Base-by-base conservation (phyloP, 1,140 invertebrate genomes). In the Drosophila bifasciata region DNA sequence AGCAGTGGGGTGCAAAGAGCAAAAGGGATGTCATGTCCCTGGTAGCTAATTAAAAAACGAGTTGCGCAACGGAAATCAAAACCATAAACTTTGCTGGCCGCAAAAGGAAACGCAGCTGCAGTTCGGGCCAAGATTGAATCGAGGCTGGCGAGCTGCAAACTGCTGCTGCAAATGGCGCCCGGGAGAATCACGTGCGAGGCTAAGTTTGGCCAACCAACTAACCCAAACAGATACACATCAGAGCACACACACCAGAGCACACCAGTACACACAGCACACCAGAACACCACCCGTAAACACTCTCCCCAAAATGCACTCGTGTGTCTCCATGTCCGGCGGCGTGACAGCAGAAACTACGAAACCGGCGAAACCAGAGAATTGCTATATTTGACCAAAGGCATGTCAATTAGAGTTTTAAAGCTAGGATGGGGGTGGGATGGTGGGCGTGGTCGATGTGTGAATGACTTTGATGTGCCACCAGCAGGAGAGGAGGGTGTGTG, bases 311-410 rank as follows among this genome's bases (percentile, higher is more conserved):
- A 74, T 84, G 80, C 80, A 80, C 66, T 86, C 81, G 80, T 84
- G 80, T 86, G 81, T 74, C 73, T 40, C 48, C 41, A 70, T 76
- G 62, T 58, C 58, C 58, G 48, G 40, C 61, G 62, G 62, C 61
- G 58, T 83, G 75, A 84, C 75, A 63, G 70, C n/a, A 76, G 76
- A 72, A 67, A 68, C 59, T 50, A 81, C 19, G 76, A 72, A 67
- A 68, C 59, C 46, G 76, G 16, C 23, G 16, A 68, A 43, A 8
- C 19, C 51, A 60, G 40, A 44, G 46, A 85, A 80, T 76, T 73
- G 73, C 68, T 68, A 74, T 53, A 77, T 81, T 86, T 86, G 75
- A 71, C 75, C 73, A 77, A 64, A 80, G 69, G 84, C 73, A 81
- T 68, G 81, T 86, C 81, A 85, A 85, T 85, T 85, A 86, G 68